phyloP scores from a whole-genome alignment of 2,113 vertebrate species.

The Taurulus bubalis region DNA sequence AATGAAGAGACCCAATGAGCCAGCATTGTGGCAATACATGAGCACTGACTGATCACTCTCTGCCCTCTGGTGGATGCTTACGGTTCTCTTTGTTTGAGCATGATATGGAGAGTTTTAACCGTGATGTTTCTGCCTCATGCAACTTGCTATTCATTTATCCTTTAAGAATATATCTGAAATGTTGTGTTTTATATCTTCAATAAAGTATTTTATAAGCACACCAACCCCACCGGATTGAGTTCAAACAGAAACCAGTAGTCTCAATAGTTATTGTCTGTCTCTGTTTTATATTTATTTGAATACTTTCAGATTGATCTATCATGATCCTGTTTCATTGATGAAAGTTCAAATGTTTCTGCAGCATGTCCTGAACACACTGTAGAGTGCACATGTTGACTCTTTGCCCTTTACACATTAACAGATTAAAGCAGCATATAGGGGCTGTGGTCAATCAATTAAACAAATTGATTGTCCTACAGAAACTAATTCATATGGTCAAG shows the following conservation, averaged over 20 bases:
- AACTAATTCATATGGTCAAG: background rate
- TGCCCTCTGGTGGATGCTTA: slow-evolving; percentile 15
- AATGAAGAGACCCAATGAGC: background rate
- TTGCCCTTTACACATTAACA: slow-evolving; percentile 13
- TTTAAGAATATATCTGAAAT: background rate
- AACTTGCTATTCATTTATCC: background rate
- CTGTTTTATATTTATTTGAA: background rate
- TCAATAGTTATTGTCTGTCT: background rate
- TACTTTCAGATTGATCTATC: background rate
- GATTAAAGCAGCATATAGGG: background rate
- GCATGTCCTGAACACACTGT: background rate
- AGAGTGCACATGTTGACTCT: background rate
- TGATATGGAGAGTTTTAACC: background rate
- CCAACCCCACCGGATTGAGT: background rate
- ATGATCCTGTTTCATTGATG: background rate
- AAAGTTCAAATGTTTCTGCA: background rate
- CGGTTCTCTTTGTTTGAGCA: background rate
- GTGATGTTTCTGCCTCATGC: background rate
- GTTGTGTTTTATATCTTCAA: background rate
- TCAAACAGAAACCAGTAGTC: background rate
- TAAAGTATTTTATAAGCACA: background rate
- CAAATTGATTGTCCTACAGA: slow-evolving; percentile 2
- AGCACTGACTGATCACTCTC: background rate
- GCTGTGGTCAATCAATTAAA: background rate
- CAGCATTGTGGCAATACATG: background rate